Percentiles rank a stretch among this genome's conserved stretches.
phyloP scores from a whole-genome alignment of 2,113 vertebrate genomes.

The Xiphophorus maculatus region DNA sequence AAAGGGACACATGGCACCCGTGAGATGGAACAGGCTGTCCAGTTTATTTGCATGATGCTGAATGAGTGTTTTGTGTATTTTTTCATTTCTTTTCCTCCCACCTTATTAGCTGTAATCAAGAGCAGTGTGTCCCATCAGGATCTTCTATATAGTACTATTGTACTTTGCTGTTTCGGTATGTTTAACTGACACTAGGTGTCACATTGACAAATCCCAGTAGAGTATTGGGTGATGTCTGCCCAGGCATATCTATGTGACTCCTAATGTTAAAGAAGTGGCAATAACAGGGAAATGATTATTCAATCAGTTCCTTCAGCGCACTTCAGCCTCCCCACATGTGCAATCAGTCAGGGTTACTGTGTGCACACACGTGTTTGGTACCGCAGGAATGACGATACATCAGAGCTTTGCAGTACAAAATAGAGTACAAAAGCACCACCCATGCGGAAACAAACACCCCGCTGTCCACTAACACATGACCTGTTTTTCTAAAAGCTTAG shows the following conservation, averaged over 20 bases:
- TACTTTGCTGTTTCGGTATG: slow-evolving; percentile 28
- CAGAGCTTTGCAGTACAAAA: slow-evolving; percentile 25
- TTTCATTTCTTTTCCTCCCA: slow-evolving; percentile 44
- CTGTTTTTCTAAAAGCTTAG: not conserved
- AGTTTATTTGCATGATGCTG: slow-evolving; percentile 9
- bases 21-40: not conserved
- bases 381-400: slow-evolving; percentile 46
- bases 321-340: slow-evolving; percentile 26
- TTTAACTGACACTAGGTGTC: slow-evolving; percentile 36
- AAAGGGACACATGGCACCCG: not conserved
- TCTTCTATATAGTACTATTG: slow-evolving; percentile 36
- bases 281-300: slow-evolving; percentile 12
- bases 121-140: slow-evolving; percentile 31
- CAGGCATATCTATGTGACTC: slow-evolving; percentile 43
- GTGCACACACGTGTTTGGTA: slow-evolving; percentile 26
- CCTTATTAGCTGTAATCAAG: slow-evolving; percentile 24
- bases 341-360: slow-evolving; percentile 46
- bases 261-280: slow-evolving; percentile 38
- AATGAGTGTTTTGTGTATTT: slow-evolving; percentile 23
- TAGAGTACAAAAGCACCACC: slow-evolving; percentile 27
- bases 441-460: slow-evolving; percentile 14
- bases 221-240: slow-evolving; percentile 27
- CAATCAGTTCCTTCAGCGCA: slow-evolving; percentile 24
- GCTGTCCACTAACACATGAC: slow-evolving; percentile 21
- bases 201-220: slow-evolving; percentile 45